These are phyloP conservation scores for Ptilodon capucinus DNA, from an alignment of 2,888 invertebrate genomes.

Conservation along the genomic window DNA sequence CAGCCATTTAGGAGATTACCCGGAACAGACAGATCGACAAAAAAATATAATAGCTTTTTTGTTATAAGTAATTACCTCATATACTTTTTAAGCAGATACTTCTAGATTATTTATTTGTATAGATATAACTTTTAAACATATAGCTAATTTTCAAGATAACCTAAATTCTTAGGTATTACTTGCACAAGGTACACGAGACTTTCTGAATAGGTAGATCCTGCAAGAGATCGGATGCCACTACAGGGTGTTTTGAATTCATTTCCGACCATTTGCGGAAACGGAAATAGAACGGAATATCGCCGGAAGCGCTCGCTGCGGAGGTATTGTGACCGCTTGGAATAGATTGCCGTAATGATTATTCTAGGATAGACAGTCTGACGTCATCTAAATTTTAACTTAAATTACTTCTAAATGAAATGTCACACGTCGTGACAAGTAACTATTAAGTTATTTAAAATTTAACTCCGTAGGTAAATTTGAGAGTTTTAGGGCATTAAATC, in stretches of 20 bases:
- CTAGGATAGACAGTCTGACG: constrained; percentile 2
- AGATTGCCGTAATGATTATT: constrained; percentile 25
- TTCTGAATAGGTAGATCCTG: constrained; percentile 34
- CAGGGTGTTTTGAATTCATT: constrained; percentile 75
- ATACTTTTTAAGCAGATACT: too few species aligned
- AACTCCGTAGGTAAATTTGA: too few species aligned
- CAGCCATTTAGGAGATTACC: too few species aligned
- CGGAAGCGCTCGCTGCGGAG: constrained; percentile 58
- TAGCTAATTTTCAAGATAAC: not conserved
- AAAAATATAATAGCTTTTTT: too few species aligned
- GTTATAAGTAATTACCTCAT: too few species aligned
- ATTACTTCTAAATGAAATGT: too few species aligned
- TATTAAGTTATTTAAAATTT: too few species aligned
- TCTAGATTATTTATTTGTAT: too few species aligned
- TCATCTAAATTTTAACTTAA: not conserved
- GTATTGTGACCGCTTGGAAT: constrained; percentile 47
- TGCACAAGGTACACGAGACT: constrained; percentile 7
- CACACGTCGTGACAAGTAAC: too few species aligned
- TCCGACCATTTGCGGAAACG: constrained; percentile 67
- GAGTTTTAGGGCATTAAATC: not conserved
- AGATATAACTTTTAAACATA: not conserved
- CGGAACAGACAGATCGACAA: too few species aligned
- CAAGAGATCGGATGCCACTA: constrained; percentile 59
- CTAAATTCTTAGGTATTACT: constrained; percentile 1
- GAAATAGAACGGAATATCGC: constrained; percentile 64